These are phyloP conservation scores for Leuciscus waleckii DNA, from an alignment of 2,797 vertebrate genomes.

Conservation along the genomic window DNA sequence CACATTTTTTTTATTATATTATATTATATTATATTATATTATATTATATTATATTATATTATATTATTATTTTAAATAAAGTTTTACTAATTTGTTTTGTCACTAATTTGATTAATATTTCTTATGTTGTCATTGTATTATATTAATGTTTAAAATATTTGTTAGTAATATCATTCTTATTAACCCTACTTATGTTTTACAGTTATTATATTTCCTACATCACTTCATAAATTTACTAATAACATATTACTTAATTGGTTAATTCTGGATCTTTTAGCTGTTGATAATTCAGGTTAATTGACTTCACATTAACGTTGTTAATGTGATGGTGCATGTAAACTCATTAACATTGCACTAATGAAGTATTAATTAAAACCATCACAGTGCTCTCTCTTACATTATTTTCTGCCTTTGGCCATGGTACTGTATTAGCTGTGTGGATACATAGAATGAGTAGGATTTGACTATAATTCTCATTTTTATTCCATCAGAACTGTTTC, in stretches of 20 bases:
- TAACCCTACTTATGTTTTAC: not conserved
- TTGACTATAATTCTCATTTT: not conserved
- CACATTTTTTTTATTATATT: not conserved
- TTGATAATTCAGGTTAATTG: slow-evolving; percentile 42
- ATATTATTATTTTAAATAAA: not conserved
- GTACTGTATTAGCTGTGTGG: slow-evolving; percentile 1
- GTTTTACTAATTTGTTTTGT: not conserved
- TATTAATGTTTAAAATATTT: not conserved
- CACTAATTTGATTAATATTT: not conserved
- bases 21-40: not conserved
- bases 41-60: not conserved
- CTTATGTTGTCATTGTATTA: not conserved
- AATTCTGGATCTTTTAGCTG: slow-evolving; percentile 20
- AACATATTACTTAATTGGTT: not conserved
- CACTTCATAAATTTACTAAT: not conserved
- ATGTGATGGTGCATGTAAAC: slow-evolving; percentile 43
- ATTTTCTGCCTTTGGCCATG: slow-evolving; percentile 30
- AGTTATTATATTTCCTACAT: not conserved
- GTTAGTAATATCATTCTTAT: not conserved
- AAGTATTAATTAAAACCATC: slow-evolving; percentile 40
- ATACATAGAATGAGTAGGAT: slow-evolving; percentile 15
- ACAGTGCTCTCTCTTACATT: not conserved
- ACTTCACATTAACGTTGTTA: slow-evolving; percentile 36
- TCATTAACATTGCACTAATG: slow-evolving; percentile 36
- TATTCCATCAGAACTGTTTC: not conserved